These are phyloP conservation scores for Halocynthia roretzi DNA, from an alignment of 23 tunicate species.

Conservation along the genomic window DNA sequence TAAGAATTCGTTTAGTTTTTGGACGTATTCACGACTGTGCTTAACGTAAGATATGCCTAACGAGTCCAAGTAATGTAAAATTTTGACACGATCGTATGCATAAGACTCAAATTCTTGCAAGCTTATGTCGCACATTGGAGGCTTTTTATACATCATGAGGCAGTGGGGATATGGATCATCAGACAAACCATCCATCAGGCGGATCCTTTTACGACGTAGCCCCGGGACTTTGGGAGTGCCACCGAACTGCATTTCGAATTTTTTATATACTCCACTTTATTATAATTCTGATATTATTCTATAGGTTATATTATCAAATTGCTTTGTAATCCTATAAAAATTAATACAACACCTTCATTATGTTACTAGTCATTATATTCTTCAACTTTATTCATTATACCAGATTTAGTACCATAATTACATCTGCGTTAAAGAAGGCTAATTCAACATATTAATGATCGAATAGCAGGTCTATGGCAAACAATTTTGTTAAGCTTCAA, in stretches of 20 bases:
- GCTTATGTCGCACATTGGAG: conserved; percentile 69
- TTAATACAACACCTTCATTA: no score
- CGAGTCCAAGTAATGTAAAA: conserved; percentile 74
- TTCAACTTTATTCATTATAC: no score
- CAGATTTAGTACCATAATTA: no score
- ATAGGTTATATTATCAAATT: no score
- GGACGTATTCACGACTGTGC: conserved; percentile 53
- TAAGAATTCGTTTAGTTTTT: conserved; percentile 62
- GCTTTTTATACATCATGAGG: conserved; percentile 57
- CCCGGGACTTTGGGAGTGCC: conserved; percentile 24
- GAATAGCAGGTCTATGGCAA: no score
- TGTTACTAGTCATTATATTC: no score
- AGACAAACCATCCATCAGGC: conserved; percentile 20
- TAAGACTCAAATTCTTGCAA: conserved; percentile 78
- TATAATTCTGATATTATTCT: no score
- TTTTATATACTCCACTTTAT: no score
- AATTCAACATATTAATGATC: no score
- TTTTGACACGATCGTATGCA: conserved; percentile 84
- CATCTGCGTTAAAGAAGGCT: no score
- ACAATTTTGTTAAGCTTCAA: no score
- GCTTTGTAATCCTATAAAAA: no score
- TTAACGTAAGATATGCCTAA: conserved; percentile 63
- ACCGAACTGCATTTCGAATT: conserved; percentile 37
- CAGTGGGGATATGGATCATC: conserved; percentile 64
- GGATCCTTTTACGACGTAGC: conserved; percentile 26